Base-by-base conservation (phyloP, 2,797 vertebrate species). In the Momotus momota region DNA sequence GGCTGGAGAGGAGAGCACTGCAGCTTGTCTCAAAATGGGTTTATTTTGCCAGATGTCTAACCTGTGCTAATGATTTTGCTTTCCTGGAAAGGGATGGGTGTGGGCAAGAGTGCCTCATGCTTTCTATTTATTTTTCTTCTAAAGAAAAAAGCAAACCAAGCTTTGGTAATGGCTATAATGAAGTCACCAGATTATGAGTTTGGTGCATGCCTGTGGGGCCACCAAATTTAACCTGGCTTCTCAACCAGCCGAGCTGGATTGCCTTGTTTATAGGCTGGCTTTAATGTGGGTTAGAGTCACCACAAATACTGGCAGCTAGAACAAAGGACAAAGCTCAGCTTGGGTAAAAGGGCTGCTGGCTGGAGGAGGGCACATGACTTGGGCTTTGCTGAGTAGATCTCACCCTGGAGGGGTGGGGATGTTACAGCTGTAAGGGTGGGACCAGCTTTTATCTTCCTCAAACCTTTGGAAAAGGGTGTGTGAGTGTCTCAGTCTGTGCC, bases 251-350 rank as follows among this genome's bases (percentile, higher is more conserved):
- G 7, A 16, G 73, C 83, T 66, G 74, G 78, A 25, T 62, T 4
- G 22, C n/a, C 22, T 5, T 67, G 48, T 71, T 45, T 10, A 1
- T 8, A 25, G 8, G 0, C 5, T 38, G 1, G 49, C 72, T 95
- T 96, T 94, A 18, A 88, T 91, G 84, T 93, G 96, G 95, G 10
- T 87, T 12, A 17, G 57, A 85, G 86, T 74, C 90, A 67, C 0
- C 41, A 57, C 38, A 45, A 84, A 62, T 38, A 3, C 46, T 55
- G 80, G 66, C 84, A 70, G 33, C n/a, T 10, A 49, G 71, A 89
- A 92, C 88, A 94, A 93, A 96, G 94, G 81, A 55, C 71, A 89
- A 64, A 92, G 86, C 84, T 90, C 2, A 0, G 62, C 62, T 64
- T 33, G n/a, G 61, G 52, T 21, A 5, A 13, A 81, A 35, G 73